These are phyloP conservation scores for Dendrolimus houi DNA, from an alignment of 2,888 invertebrate species.

Conservation along the genomic window DNA sequence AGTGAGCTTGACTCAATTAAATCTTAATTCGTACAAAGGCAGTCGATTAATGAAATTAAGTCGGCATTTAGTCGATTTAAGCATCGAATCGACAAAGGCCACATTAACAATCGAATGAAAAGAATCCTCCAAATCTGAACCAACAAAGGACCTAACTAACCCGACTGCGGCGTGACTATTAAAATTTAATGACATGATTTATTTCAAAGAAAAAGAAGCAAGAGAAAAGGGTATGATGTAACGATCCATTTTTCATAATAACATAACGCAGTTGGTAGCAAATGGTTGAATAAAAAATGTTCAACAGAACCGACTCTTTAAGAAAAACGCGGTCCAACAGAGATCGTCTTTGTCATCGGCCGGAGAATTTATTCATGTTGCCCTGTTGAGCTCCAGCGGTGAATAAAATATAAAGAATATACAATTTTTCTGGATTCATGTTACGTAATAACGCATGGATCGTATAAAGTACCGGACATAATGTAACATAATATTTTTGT, in stretches of 20 bases:
- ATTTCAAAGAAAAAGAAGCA: constrained; percentile 60
- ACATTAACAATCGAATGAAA: constrained; percentile 70
- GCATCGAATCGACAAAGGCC: constrained; percentile 62
- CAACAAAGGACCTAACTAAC: constrained; percentile 74
- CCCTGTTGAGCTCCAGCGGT: constrained; percentile 68
- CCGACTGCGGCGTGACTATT: constrained; percentile 68
- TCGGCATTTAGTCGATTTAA: constrained; percentile 70
- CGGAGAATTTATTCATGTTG: constrained; percentile 66
- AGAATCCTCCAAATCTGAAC: constrained; percentile 51
- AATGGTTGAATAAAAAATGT: constrained; percentile 75
- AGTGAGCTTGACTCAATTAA: constrained; percentile 69
- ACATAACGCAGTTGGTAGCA: constrained; percentile 73
- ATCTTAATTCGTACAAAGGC: constrained; percentile 71
- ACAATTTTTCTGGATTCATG: constrained; percentile 69
- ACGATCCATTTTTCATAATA: constrained; percentile 72
- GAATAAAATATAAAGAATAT: constrained; percentile 70
- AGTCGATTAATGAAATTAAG: constrained; percentile 75
- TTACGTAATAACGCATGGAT: constrained; percentile 49
- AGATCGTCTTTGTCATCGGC: constrained; percentile 68
- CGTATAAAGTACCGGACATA: constrained; percentile 28
- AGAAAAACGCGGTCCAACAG: constrained; percentile 66
- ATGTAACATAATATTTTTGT: not conserved
- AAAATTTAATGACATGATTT: constrained; percentile 77
- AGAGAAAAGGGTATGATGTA: constrained; percentile 73
- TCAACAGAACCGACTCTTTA: constrained; percentile 72